phyloP scores from a whole-genome alignment of 2,888 invertebrate species.

The Allygus modestus region DNA sequence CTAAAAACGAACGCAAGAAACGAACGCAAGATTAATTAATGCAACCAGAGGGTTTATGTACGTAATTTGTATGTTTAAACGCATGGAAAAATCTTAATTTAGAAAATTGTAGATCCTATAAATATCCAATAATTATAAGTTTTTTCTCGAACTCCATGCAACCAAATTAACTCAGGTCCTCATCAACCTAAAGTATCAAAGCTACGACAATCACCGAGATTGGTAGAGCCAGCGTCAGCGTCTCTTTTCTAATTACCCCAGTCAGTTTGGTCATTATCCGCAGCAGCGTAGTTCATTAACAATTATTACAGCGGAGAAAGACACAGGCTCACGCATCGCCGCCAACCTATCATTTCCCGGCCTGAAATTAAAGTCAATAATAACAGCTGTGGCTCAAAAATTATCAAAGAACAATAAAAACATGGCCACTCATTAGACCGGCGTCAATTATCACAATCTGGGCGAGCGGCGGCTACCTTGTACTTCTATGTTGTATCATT shows the following conservation, averaged over 20 bases:
- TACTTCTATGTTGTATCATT: neutral
- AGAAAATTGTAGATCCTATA: too few relatives aligned
- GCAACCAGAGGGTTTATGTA: too few relatives aligned
- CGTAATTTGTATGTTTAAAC: too few relatives aligned
- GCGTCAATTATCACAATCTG: constrained; percentile 27
- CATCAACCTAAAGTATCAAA: neutral
- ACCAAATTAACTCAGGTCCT: too few relatives aligned
- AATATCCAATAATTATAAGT: too few relatives aligned
- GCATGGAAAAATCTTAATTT: too few relatives aligned
- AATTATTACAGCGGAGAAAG: constrained; percentile 58
- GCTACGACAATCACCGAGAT: neutral
- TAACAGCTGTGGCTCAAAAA: constrained; percentile 61
- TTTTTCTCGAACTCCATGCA: too few relatives aligned
- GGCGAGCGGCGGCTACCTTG: constrained; percentile 19
- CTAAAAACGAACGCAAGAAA: too few relatives aligned
- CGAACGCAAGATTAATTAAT: too few relatives aligned
- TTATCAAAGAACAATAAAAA: constrained; percentile 64
- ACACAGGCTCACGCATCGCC: constrained; percentile 59
- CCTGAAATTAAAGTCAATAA: constrained; percentile 64
- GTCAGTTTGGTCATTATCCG: constrained; percentile 29
- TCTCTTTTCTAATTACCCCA: constrained; percentile 47
- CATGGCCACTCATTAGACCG: constrained; percentile 57
- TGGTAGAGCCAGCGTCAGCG: neutral
- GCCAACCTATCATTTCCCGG: constrained; percentile 62
- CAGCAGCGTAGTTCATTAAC: constrained; percentile 25